phyloP scores from a whole-genome alignment of 2,113 vertebrate genomes.

The Lophochroa leadbeateri region DNA sequence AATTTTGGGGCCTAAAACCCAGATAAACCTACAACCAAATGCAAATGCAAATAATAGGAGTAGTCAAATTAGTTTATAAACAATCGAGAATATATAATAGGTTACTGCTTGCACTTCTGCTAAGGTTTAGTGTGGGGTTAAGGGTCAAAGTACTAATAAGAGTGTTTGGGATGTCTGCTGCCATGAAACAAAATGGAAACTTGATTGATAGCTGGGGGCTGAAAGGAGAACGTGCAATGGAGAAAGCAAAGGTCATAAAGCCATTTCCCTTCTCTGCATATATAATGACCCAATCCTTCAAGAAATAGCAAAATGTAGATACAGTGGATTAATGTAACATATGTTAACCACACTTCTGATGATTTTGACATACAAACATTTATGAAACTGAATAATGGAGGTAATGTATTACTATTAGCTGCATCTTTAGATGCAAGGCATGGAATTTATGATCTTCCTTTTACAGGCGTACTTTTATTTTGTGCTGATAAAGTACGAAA shows the following conservation, averaged over 20 bases:
- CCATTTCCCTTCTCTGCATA: slow-evolving; percentile 84
- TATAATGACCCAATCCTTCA: slow-evolving; percentile 78
- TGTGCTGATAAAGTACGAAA: not conserved
- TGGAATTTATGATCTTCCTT: not conserved
- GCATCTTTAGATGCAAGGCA: not conserved
- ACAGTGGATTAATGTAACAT: slow-evolving; percentile 90
- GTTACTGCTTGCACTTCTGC: slow-evolving; percentile 78
- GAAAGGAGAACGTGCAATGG: slow-evolving; percentile 78
- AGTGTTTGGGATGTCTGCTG: slow-evolving; percentile 98
- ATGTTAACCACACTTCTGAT: slow-evolving; percentile 82
- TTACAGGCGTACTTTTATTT: not conserved
- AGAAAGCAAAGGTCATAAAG: slow-evolving; percentile 87
- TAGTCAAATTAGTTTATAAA: slow-evolving; percentile 78
- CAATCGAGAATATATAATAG: slow-evolving; percentile 75
- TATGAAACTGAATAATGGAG: slow-evolving; percentile 81
- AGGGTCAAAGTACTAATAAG: slow-evolving; percentile 96
- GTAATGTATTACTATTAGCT: not conserved
- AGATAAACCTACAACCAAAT: not conserved
- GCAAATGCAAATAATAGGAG: slow-evolving; percentile 34
- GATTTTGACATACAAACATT: slow-evolving; percentile 82
- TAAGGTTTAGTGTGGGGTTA: slow-evolving; percentile 89
- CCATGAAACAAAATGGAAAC: slow-evolving; percentile 99
- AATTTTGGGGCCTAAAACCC: not conserved
- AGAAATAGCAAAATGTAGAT: slow-evolving; percentile 76
- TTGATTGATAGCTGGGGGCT: slow-evolving; percentile 96